Percentiles rank a stretch among this genome's conserved stretches.
These are phyloP conservation scores for Leuctra nigra DNA, from an alignment of 2,888 invertebrate species.

Conservation along the genomic window DNA sequence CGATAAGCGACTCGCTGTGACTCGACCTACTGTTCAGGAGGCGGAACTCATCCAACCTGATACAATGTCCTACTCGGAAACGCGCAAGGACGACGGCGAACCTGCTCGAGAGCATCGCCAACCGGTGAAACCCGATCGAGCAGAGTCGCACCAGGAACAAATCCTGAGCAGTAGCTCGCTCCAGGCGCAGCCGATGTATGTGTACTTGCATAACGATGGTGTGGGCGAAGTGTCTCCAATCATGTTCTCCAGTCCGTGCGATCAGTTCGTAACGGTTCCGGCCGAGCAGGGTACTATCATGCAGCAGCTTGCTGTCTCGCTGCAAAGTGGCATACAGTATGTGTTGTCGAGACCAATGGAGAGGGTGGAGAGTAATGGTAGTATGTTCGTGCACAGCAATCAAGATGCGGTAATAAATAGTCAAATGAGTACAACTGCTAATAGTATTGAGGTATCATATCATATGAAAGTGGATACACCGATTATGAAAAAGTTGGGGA, in stretches of 20 bases:
- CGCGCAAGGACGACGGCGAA: not conserved
- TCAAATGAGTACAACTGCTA: too few species aligned
- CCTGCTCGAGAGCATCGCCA: not conserved
- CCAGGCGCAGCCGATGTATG: not conserved
- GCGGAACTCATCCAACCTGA: not conserved
- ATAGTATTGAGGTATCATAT: too few species aligned
- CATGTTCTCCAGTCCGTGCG: not conserved
- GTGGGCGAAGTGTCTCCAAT: not conserved
- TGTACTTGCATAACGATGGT: not conserved
- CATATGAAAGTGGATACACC: too few species aligned
- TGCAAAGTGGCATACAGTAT: not conserved
- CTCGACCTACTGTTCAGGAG: not conserved
- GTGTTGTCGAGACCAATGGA: not conserved
- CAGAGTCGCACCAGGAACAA: not conserved
- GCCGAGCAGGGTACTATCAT: not conserved
- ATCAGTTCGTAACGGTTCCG: not conserved
- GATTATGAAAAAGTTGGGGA: not conserved
- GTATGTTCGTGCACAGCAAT: too few species aligned
- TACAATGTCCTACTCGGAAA: not conserved
- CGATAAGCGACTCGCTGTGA: not conserved
- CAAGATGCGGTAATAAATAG: too few species aligned
- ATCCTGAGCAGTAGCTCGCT: not conserved
- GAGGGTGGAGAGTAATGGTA: not conserved
- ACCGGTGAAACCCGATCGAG: not conserved
- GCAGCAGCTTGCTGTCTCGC: not conserved